These are phyloP conservation scores for Corythornis madagascariensis DNA, from an alignment of 2,113 vertebrate species.

Conservation along the genomic window DNA sequence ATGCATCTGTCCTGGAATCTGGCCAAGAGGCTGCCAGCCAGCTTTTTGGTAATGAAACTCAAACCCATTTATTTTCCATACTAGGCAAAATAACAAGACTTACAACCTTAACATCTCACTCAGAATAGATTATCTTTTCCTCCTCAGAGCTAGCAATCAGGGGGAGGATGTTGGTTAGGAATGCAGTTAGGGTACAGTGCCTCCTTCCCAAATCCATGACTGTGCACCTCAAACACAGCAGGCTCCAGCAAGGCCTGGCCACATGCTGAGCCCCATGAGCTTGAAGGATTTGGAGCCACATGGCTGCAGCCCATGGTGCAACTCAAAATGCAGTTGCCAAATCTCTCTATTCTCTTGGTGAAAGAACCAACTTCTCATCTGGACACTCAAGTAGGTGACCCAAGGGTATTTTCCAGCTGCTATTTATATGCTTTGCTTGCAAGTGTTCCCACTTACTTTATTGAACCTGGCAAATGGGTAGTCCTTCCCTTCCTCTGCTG, in stretches of 20 bases:
- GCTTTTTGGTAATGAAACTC: constrained; percentile 11
- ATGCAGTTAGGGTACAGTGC: not conserved
- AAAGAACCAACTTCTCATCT: not conserved
- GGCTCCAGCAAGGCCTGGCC: not conserved
- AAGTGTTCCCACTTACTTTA: constrained; percentile 80
- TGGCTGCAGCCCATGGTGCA: not conserved
- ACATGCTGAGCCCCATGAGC: not conserved
- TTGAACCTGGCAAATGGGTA: constrained; percentile 98
- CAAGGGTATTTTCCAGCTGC: constrained; percentile 14
- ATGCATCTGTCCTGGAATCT: not conserved
- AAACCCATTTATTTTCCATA: not conserved
- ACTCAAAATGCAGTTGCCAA: not conserved
- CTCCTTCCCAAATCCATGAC: not conserved
- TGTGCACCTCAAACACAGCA: not conserved
- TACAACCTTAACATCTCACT: not conserved
- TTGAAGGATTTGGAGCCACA: not conserved
- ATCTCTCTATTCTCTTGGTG: not conserved
- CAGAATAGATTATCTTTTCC: constrained; percentile 1
- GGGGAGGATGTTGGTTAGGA: not conserved
- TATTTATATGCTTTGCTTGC: not conserved
- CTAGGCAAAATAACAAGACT: constrained; percentile 35
- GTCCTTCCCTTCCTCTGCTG: constrained; percentile 96
- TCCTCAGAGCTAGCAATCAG: not conserved
- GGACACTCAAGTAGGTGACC: not conserved
- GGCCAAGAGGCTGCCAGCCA: constrained; percentile 27